Evolutionary conservation across 2,113 vertebrate genomes (phyloP).

Genomic region (Nycticryphes semicollaris): DNA sequence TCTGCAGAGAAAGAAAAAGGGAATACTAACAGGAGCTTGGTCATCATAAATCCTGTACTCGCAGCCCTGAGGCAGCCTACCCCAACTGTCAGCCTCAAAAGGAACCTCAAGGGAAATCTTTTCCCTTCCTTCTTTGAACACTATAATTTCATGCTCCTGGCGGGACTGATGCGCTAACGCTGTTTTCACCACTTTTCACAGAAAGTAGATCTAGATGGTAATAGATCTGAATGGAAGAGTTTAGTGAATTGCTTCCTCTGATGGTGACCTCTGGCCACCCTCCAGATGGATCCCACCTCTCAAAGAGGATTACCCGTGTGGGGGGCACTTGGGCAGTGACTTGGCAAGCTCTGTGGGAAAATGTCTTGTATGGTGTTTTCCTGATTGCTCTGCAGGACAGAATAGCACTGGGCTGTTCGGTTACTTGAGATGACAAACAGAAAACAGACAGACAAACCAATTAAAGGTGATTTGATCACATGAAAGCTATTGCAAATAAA

Average conservation of each 20-base stretch:
- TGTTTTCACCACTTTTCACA: neutral
- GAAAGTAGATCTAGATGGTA: neutral
- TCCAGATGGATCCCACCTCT: neutral
- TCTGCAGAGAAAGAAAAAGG: neutral
- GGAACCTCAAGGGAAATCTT: neutral
- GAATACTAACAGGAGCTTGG: neutral
- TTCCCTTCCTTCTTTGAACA: neutral
- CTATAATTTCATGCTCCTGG: accelerated
- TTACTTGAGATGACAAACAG: neutral
- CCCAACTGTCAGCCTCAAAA: neutral
- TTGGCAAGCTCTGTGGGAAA: neutral
- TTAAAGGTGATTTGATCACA: neutral
- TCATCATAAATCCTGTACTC: neutral
- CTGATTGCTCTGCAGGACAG: neutral
- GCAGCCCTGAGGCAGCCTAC: neutral
- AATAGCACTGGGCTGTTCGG: neutral
- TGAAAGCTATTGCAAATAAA: neutral
- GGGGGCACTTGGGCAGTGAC: accelerated
- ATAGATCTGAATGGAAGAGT: neutral
- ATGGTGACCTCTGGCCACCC: neutral
- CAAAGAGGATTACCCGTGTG: accelerated
- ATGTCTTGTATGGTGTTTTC: neutral
- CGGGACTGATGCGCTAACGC: neutral
- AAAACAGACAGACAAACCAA: neutral
- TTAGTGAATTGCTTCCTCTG: neutral